Base-by-base conservation (phyloP, 2,888 invertebrate species). In the Rotaria sp. region DNA sequence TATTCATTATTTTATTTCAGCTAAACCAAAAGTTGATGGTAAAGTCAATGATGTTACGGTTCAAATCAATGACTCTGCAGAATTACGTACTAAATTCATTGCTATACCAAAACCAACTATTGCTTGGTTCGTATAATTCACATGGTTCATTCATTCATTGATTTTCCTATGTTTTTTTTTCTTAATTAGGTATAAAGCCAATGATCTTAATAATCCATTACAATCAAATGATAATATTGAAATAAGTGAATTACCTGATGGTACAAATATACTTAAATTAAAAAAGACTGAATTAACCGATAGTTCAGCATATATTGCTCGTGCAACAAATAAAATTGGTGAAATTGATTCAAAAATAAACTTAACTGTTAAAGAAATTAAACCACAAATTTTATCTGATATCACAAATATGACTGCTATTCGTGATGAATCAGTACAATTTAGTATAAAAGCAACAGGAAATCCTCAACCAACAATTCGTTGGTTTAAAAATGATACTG, bases 401-500 rank as follows among this genome's bases (percentile, higher is more conserved):
- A 45, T 80, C 5, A 80, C 80, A 10, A 80, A 80, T 45, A n/a
- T 80, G 7, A n/a, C 38, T 86, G 86, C 85, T 38, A 85, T 85
- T 85, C 74, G 85, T 38, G 75, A 86, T 45, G 85, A 87, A 84
- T 35, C 85, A 30, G n/a, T 75, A 38, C 41, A 80, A 84, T 55
- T 85, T 41, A 52, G 10, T 38, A 85, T 86, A 18, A 85, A 86
- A 80, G 80, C 85, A 59, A 84, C 55, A 48, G 86, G 87, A 38
- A 90, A 90, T 84, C 89, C 89, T 1, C 88, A 89, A 74, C 88
- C 88, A 18, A 89, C 89, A 21, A 90, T 86, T 26, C 85, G 85
- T 80, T 86, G 86, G 86, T 84, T 85, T 38, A 86, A 85, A 55
- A 86, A 86, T 84, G 85, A 86, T n/a, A 55, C 74, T 38, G 55